phyloP scores from a whole-genome alignment of 2,888 invertebrate genomes.

The Cerastoderma edule region DNA sequence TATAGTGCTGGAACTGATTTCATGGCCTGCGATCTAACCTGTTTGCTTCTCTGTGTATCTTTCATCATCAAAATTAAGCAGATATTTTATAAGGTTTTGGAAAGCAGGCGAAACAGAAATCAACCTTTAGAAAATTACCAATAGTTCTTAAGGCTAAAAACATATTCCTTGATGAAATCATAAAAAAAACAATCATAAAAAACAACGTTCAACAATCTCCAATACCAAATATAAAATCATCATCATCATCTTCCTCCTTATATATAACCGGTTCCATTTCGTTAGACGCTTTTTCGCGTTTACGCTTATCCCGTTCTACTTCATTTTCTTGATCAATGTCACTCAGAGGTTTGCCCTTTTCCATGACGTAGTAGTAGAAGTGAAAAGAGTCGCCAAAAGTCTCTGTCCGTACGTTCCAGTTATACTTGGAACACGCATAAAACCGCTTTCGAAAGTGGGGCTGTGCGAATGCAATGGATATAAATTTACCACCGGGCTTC shows the following conservation, averaged over 20 bases:
- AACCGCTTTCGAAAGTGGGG: constrained; percentile 56
- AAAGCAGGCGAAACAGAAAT: too few relatives aligned
- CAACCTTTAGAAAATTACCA: too few relatives aligned
- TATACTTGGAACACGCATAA: constrained; percentile 50
- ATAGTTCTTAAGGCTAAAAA: too few relatives aligned
- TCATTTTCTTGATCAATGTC: constrained; percentile 50
- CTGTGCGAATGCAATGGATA: constrained; percentile 61
- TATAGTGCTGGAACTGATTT: too few relatives aligned
- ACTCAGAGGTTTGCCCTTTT: constrained; percentile 48
- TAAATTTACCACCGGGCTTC: constrained; percentile 56
- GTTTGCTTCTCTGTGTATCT: too few relatives aligned
- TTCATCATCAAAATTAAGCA: too few relatives aligned
- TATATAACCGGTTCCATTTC: not conserved
- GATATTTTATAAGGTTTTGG: too few relatives aligned
- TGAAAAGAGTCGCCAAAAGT: constrained; percentile 55
- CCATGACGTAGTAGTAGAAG: constrained; percentile 60
- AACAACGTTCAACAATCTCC: too few relatives aligned
- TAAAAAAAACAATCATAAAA: too few relatives aligned
- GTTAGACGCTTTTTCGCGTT: not conserved
- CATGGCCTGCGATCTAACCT: too few relatives aligned
- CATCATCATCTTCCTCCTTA: constrained; percentile 12
- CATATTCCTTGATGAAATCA: too few relatives aligned
- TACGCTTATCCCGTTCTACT: constrained; percentile 23
- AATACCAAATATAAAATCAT: constrained; percentile 22
- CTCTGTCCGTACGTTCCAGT: constrained; percentile 47